These are phyloP conservation scores for Camponotus fellah DNA, from an alignment of 2,888 invertebrate species.

Conservation along the genomic window DNA sequence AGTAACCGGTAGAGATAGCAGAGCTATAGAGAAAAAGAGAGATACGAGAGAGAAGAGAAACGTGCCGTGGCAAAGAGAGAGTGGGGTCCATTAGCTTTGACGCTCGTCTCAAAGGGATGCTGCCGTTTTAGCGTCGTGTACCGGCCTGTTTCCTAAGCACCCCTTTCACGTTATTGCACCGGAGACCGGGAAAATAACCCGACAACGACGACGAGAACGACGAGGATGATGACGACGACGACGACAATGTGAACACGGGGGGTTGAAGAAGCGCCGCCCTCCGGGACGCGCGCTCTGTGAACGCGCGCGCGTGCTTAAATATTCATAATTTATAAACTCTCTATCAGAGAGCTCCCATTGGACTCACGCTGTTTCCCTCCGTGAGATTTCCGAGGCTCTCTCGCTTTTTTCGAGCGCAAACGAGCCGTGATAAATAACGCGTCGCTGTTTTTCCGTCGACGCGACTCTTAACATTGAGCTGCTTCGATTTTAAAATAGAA, in stretches of 20 bases:
- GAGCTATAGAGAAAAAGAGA: slow-evolving; percentile 29
- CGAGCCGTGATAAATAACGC: slow-evolving; percentile 36
- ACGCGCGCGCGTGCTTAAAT: slow-evolving; percentile 72
- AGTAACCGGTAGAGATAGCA: slow-evolving; percentile 54
- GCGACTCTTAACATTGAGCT: neutral
- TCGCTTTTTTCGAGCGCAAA: slow-evolving; percentile 38
- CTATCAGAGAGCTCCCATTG: slow-evolving; percentile 49
- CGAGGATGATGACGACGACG: slow-evolving; percentile 9
- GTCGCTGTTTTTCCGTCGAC: slow-evolving; percentile 25
- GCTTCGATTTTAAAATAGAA: neutral
- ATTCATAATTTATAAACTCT: slow-evolving; percentile 82
- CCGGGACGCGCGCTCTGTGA: slow-evolving; percentile 28
- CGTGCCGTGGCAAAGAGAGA: slow-evolving; percentile 56
- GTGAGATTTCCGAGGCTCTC: slow-evolving; percentile 64
- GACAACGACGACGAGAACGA: slow-evolving; percentile 18
- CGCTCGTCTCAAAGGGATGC: slow-evolving; percentile 83
- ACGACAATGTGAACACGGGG: neutral
- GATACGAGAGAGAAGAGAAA: slow-evolving; percentile 58
- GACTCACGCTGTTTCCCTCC: slow-evolving; percentile 61
- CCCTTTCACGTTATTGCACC: slow-evolving; percentile 77
- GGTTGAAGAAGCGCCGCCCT: slow-evolving; percentile 19
- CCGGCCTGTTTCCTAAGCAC: slow-evolving; percentile 83
- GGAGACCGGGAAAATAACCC: slow-evolving; percentile 73
- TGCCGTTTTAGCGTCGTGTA: slow-evolving; percentile 82
- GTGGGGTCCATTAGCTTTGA: slow-evolving; percentile 84